Conservation (phyloP, 1,140 invertebrate species). For the Thaumatotibia leucotreta region DNA sequence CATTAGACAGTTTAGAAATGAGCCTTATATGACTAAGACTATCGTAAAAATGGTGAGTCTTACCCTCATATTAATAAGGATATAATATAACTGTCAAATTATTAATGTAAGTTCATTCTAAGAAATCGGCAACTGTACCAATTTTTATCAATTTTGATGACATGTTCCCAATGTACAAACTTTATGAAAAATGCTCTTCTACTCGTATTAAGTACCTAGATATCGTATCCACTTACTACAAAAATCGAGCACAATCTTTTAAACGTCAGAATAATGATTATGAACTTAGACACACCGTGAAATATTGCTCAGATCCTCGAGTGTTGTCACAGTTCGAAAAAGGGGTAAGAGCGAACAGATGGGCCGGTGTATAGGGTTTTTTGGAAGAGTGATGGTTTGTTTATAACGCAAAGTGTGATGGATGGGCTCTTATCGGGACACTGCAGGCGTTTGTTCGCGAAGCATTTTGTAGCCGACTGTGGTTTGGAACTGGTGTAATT, state of each 20-base stretch:
- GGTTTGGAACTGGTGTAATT: not conserved
- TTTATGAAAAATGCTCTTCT: too few species aligned
- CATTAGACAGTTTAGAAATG: too few species aligned
- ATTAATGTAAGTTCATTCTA: too few species aligned
- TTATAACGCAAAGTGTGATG: slow-evolving; percentile 62
- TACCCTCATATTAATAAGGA: too few species aligned
- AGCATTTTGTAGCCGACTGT: not conserved
- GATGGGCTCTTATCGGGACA: slow-evolving; percentile 56
- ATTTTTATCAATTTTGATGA: too few species aligned
- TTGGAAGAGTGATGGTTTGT: slow-evolving; percentile 17
- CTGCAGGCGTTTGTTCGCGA: slow-evolving; percentile 20
- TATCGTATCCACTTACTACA: too few species aligned
- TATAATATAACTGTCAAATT: too few species aligned
- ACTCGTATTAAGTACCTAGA: too few species aligned
- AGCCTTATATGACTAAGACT: too few species aligned
- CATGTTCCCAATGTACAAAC: too few species aligned
- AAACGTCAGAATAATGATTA: slow-evolving; percentile 17
- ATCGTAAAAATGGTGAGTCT: too few species aligned
- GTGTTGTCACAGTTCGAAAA: not conserved
- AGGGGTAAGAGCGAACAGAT: slow-evolving; percentile 15
- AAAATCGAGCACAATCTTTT: not conserved
- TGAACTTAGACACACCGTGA: slow-evolving; percentile 34
- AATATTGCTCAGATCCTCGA: slow-evolving; percentile 36
- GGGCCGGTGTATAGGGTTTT: not conserved
- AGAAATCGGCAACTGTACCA: too few species aligned